Conservation (phyloP, 2,888 invertebrate genomes). For the Strigamia transsilvanica region DNA sequence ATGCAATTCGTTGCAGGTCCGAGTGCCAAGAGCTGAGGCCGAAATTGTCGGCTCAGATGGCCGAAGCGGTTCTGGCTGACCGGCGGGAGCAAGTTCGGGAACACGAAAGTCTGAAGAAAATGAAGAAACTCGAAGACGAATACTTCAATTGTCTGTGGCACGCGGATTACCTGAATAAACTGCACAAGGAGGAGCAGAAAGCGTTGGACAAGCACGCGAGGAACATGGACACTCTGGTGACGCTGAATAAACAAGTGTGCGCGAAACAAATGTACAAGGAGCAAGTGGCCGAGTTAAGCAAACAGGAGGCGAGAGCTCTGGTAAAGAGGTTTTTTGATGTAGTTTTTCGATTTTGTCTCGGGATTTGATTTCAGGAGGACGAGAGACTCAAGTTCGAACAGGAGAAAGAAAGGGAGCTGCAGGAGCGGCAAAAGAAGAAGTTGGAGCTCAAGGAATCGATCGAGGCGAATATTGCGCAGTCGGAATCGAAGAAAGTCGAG, state of each 20-base stretch:
- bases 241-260: not conserved
- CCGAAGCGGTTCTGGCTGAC: not conserved
- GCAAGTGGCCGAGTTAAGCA: not conserved
- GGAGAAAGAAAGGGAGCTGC: not conserved
- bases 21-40: not conserved
- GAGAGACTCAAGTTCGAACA: not conserved
- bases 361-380: not conserved
- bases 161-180: not conserved
- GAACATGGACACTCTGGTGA: constrained; percentile 16
- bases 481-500: not conserved
- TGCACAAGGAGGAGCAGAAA: not conserved
- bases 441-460: not conserved
- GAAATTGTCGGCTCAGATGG: not conserved
- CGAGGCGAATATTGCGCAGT: not conserved
- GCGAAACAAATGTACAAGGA: not conserved
- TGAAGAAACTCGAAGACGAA: not conserved
- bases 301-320: not conserved
- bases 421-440: not conserved
- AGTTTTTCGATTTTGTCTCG: not conserved
- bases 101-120: not conserved
- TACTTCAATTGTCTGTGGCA: constrained; percentile 15
- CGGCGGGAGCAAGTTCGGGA: not conserved
- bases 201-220: not conserved
- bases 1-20: not conserved
- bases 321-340: not conserved